Evolutionary conservation across 2,113 vertebrate genomes (phyloP).

Genomic region (Mugil cephalus): DNA sequence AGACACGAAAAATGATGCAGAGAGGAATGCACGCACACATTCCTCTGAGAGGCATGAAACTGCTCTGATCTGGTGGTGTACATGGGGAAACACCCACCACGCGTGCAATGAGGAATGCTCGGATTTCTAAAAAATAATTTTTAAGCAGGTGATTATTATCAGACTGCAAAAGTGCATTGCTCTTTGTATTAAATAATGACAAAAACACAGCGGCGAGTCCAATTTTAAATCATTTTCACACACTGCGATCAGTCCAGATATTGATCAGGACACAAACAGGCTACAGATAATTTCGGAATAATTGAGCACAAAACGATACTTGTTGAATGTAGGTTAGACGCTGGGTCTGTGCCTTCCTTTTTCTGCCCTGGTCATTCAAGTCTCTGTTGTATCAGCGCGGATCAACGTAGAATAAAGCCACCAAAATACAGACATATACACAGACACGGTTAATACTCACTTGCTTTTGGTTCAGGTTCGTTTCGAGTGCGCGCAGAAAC

Average conservation of each 20-base stretch:
- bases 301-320: slow-evolving; percentile 72
- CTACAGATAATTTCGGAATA: slow-evolving; percentile 16
- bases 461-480: slow-evolving; percentile 78
- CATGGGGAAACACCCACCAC: slow-evolving; percentile 77
- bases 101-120: slow-evolving; percentile 47
- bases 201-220: neutral
- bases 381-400: slow-evolving; percentile 20
- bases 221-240: slow-evolving; percentile 9
- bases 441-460: slow-evolving; percentile 82
- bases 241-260: slow-evolving; percentile 17
- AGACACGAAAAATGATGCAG: slow-evolving; percentile 54
- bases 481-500: slow-evolving; percentile 75
- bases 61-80: slow-evolving; percentile 65
- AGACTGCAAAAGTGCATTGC: slow-evolving; percentile 5
- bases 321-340: slow-evolving; percentile 80
- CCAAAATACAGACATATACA: slow-evolving; percentile 64
- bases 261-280: slow-evolving; percentile 32
- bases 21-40: slow-evolving; percentile 31
- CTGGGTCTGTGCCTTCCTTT: slow-evolving; percentile 3
- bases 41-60: slow-evolving; percentile 59
- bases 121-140: slow-evolving; percentile 15
- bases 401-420: slow-evolving; percentile 57
- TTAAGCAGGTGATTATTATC: neutral
- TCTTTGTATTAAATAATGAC: neutral
- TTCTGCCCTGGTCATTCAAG: slow-evolving; percentile 22